Evolutionary conservation across 2,797 vertebrate species (phyloP).

Genomic region (Hypotaenidia okinawae): DNA sequence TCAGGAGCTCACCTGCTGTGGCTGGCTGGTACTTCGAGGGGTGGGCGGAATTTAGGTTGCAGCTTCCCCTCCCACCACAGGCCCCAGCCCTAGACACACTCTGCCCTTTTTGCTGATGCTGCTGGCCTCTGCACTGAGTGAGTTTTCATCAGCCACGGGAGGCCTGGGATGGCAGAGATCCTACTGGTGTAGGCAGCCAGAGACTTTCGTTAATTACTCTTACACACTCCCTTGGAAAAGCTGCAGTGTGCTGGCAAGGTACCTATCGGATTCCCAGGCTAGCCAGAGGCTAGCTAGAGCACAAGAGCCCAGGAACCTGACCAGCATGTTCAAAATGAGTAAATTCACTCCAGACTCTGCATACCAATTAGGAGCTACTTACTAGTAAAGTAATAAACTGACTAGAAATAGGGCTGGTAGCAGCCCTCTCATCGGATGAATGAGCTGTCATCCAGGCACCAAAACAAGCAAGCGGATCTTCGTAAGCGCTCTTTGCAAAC

Average conservation of each 20-base stretch:
- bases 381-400: neutral
- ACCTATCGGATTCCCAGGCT: neutral
- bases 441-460: neutral
- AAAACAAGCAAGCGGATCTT: neutral
- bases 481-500: neutral
- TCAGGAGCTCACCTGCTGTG: neutral
- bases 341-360: neutral
- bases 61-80: neutral
- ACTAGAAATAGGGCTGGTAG: neutral
- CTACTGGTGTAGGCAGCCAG: neutral
- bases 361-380: conserved; percentile 16
- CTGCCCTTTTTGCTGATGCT: conserved; percentile 2
- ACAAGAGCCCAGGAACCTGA: conserved; percentile 13
- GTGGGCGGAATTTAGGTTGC: neutral
- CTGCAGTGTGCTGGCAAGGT: neutral
- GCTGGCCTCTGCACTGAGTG: neutral
- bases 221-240: conserved; percentile 8
- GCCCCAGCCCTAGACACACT: neutral
- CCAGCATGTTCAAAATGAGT: neutral
- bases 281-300: conserved; percentile 41
- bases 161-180: neutral
- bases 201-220: conserved; percentile 40
- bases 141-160: conserved; percentile 1
- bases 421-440: neutral
- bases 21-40: neutral